phyloP scores from a whole-genome alignment of 2,888 invertebrate species.

The Ophion ventricosus region DNA sequence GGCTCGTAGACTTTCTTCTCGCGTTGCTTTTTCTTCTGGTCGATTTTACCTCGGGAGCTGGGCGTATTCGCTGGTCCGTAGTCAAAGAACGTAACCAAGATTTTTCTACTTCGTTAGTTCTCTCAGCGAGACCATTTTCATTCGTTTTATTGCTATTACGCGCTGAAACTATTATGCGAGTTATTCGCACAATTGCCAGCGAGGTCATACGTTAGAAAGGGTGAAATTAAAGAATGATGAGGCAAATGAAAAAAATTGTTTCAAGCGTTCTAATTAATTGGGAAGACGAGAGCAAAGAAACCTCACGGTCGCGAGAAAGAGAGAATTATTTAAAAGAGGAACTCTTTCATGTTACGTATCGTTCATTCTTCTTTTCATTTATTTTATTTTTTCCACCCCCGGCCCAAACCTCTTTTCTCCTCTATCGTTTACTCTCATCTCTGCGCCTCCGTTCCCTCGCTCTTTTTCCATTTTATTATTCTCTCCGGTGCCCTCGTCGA shows the following conservation, averaged over 20 bases:
- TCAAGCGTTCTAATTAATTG: not conserved
- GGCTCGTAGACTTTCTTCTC: constrained; percentile 46
- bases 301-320: not conserved
- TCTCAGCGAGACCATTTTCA: not conserved
- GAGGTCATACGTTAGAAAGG: not conserved
- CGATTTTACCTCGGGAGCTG: constrained; percentile 16
- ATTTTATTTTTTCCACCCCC: not conserved
- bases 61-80: constrained; percentile 22
- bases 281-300: not conserved
- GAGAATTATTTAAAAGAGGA: constrained; percentile 26
- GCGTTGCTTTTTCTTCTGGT: constrained; percentile 31
- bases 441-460: constrained; percentile 32
- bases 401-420: constrained; percentile 12
- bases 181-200: not conserved
- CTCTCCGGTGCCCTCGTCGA: constrained; percentile 25
- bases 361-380: constrained; percentile 29
- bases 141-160: not conserved
- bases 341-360: constrained; percentile 52
- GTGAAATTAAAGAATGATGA: not conserved
- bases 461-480: constrained; percentile 63
- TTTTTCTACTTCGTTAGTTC: not conserved
- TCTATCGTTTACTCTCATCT: constrained; percentile 60
- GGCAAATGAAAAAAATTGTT: not conserved
- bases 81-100: constrained; percentile 11
- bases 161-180: not conserved